A percentile compares a stretch with the other conserved stretches of the same genome.
These are phyloP conservation scores for Noctua pronuba DNA, from an alignment of 2,888 invertebrate genomes.

Conservation along the genomic window DNA sequence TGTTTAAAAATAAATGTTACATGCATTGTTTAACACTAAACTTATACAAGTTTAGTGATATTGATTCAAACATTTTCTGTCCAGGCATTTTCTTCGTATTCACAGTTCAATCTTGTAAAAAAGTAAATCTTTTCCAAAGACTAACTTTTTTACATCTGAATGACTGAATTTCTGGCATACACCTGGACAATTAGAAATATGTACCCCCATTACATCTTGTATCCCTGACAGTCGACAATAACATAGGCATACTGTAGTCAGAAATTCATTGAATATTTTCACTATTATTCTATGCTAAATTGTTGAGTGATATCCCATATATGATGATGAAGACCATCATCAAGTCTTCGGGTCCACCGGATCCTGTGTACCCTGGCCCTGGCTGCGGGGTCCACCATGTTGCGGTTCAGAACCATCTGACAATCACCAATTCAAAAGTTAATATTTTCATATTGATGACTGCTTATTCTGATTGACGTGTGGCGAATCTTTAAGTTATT, in stretches of 20 bases:
- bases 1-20: slow-evolving; percentile 29
- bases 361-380: slow-evolving; percentile 63
- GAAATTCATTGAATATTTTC: slow-evolving; percentile 7
- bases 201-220: slow-evolving; percentile 28
- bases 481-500: slow-evolving; percentile 11
- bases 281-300: slow-evolving; percentile 35
- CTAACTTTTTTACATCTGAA: slow-evolving; percentile 19
- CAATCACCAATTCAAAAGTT: slow-evolving; percentile 67
- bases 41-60: slow-evolving; percentile 35
- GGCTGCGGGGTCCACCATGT: slow-evolving; percentile 64
- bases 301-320: slow-evolving; percentile 48
- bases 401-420: slow-evolving; percentile 67
- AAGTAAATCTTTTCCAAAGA: slow-evolving; percentile 19
- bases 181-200: neutral
- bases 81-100: slow-evolving; percentile 16
- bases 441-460: slow-evolving; percentile 57
- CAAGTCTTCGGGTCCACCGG: slow-evolving; percentile 67
- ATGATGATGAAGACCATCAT: slow-evolving; percentile 58
- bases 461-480: slow-evolving; percentile 16
- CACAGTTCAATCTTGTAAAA: slow-evolving; percentile 28
- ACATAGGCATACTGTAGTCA: slow-evolving; percentile 16
- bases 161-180: neutral
- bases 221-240: slow-evolving; percentile 45
- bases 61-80: slow-evolving; percentile 25
- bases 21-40: slow-evolving; percentile 34